These are phyloP conservation scores for Malaclemys terrapin DNA, from an alignment of 2,113 vertebrate genomes.

Conservation along the genomic window DNA sequence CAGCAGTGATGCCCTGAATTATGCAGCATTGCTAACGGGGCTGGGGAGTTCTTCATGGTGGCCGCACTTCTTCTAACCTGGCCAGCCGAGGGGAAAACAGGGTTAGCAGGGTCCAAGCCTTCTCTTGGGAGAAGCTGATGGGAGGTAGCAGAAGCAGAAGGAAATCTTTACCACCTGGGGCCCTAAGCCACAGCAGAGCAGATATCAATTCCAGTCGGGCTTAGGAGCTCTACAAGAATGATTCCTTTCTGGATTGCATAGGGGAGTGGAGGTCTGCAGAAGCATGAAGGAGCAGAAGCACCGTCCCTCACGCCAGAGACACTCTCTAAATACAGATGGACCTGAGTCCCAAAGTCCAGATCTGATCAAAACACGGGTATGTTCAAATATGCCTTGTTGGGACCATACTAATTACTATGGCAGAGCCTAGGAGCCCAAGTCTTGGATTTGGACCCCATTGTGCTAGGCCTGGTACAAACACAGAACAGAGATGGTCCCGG, in stretches of 20 bases:
- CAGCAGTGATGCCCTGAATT: neutral
- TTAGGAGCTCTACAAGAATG: neutral
- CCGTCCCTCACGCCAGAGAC: neutral
- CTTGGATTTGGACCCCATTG: fast-evolving
- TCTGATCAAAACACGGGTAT: neutral
- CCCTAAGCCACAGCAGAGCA: neutral
- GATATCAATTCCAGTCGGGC: neutral
- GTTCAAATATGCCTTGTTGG: neutral
- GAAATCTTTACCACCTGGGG: neutral
- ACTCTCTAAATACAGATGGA: fast-evolving
- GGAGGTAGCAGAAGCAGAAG: neutral
- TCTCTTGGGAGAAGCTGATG: neutral
- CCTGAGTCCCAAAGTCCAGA: neutral
- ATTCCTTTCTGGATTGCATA: neutral
- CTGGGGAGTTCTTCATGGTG: neutral
- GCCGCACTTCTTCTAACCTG: neutral
- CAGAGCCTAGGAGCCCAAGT: neutral
- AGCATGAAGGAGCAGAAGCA: neutral
- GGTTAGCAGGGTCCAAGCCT: neutral
- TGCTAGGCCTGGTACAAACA: neutral
- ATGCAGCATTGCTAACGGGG: neutral
- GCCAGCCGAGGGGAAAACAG: neutral
- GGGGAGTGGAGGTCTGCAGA: neutral
- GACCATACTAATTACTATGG: neutral
- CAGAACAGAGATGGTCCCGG: neutral